Base-by-base conservation (phyloP, 1,140 invertebrate species). In the Pararge aegeria region DNA sequence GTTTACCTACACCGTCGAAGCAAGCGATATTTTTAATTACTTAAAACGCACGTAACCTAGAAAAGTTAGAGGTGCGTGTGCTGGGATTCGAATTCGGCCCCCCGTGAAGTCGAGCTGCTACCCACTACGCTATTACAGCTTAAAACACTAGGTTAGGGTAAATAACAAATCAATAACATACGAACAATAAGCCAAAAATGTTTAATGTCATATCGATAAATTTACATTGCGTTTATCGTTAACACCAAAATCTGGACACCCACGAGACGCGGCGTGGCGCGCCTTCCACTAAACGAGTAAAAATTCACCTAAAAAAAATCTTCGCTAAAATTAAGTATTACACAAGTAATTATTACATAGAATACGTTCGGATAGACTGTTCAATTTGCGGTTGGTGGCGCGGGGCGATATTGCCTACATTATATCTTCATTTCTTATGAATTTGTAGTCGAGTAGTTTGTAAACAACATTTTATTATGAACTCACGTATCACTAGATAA, bases 101-200 rank as follows among this genome's bases (percentile, higher is more conserved):
- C n/a, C n/a, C n/a, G n/a, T n/a, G n/a, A n/a, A n/a, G n/a, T n/a
- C n/a, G n/a, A n/a, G n/a, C n/a, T n/a, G n/a, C n/a, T n/a, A n/a
- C n/a, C n/a, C n/a, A n/a, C n/a, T n/a, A n/a, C n/a, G n/a, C n/a
- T n/a, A n/a, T n/a, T n/a, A n/a, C n/a, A n/a, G n/a, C n/a, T n/a
- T n/a, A n/a, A n/a, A n/a, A n/a, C n/a, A n/a, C n/a, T n/a, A n/a
- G n/a, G n/a, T n/a, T n/a, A n/a, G n/a, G n/a, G 16, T 30, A 38
- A 73, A 78, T 71, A 76, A 77, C 21, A 80, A 83, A 44, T 61
- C 72, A 88, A 83, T 85, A 85, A 87, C 75, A 82, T 87, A 89
- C 83, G 73, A 87, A 87, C 82, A 78, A 83, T 89, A 89, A 89
- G 87, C 87, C 87, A 89, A 89, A 89, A 89, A 82, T 85, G 83